phyloP scores from a whole-genome alignment of 2,797 vertebrate genomes.

The Sparidentex hasta region DNA sequence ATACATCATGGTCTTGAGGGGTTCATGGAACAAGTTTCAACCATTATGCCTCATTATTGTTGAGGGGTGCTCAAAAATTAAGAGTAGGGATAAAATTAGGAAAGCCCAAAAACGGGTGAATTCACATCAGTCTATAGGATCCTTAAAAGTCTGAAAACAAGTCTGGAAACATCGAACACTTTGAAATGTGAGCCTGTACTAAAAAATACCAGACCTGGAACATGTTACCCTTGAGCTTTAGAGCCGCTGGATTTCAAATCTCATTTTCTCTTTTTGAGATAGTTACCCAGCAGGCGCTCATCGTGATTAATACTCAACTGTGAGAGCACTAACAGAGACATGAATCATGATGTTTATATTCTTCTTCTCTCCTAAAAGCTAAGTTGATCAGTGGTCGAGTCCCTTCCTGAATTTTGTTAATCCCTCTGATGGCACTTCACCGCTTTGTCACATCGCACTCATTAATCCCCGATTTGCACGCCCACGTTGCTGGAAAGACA shows the following conservation, averaged over 20 bases:
- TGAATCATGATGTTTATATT: constrained; percentile 51
- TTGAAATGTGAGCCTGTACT: not conserved
- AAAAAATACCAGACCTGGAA: not conserved
- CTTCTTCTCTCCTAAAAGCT: constrained; percentile 40
- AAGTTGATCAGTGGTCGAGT: constrained; percentile 34
- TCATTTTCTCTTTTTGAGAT: not conserved
- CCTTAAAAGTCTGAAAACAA: constrained; percentile 1
- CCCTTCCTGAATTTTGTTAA: constrained; percentile 20
- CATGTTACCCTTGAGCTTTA: not conserved
- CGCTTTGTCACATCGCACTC: constrained; percentile 30
- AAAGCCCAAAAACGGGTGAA: too few species aligned
- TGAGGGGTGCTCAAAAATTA: too few species aligned
- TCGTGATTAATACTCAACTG: not conserved
- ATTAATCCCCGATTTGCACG: constrained; percentile 32
- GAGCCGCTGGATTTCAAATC: constrained; percentile 2
- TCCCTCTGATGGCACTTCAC: constrained; percentile 20
- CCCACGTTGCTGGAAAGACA: constrained; percentile 2
- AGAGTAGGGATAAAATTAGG: too few species aligned
- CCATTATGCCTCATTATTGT: too few species aligned
- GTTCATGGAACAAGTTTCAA: too few species aligned
- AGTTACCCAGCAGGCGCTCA: not conserved
- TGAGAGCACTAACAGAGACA: not conserved
- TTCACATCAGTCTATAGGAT: not conserved
- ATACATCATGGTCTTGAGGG: too few species aligned
- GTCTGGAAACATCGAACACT: not conserved